Base-by-base conservation (phyloP, 2,113 vertebrate species). In the Cyphomyrus plagiostoma region DNA sequence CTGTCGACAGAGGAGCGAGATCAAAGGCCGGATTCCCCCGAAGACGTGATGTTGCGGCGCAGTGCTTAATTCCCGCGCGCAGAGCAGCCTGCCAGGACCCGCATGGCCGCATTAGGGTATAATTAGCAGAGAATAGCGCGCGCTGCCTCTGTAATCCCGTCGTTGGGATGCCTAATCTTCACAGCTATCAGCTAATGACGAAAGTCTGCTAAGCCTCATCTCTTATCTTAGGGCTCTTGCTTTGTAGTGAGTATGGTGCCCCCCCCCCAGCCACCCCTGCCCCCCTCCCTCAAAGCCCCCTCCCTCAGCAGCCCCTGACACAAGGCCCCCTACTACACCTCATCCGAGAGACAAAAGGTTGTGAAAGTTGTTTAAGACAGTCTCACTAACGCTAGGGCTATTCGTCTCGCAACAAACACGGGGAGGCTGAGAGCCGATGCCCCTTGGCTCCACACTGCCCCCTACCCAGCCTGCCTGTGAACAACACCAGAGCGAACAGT, bases 171-270 rank as follows among this genome's bases (percentile, higher is more conserved):
- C 92, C 95, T 97, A 96, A 97, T 97, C 97, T 96, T 95, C 93
- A 95, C 95, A 96, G 96, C 95, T 96, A 96, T 96, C 95, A 95
- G 94, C 95, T 97, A 97, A 97, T 97, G 96, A 97, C 95, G 96
- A 96, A 96, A 95, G 96, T 96, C 95, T 96, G 95, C 96, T 95
- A 97, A 97, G 96, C 96, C 96, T 95, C 90, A 93, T 95, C 95
- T 97, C 96, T 97, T 95, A 97, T 96, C 96, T 96, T 93, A 94
- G 94, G 94, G 95, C 93, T 95, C 94, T 95, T 95, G 96, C 95
- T 97, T 97, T 97, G 96, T 97, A 96, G 95, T 97, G 94, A 95
- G 95, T 95, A 95, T 19, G 35, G 95, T 96, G 95, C 49, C 49
- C 48, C n/a, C 66, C 66, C 66, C 26, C 66, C 52, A 3, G 26